phyloP scores from a whole-genome alignment of 2,888 invertebrate species.

The Glaucopsyche alexis region DNA sequence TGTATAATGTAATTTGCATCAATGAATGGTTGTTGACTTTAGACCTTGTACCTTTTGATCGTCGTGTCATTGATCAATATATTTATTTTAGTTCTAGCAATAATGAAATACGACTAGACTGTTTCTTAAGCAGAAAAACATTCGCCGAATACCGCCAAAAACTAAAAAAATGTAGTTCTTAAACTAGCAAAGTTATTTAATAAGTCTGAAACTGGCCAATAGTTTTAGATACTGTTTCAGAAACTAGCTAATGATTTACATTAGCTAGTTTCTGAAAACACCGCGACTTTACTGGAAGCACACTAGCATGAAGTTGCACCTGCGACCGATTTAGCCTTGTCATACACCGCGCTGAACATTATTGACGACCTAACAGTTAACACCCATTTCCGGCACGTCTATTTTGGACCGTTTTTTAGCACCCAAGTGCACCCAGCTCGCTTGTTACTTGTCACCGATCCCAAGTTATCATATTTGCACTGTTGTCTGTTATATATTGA shows the following conservation, averaged over 20 bases:
- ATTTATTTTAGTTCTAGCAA: background rate
- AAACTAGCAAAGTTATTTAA: too few relatives aligned
- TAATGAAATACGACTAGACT: background rate
- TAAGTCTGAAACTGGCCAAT: background rate
- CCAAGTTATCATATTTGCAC: background rate
- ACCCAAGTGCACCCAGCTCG: slow-evolving; percentile 12
- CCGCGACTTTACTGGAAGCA: background rate
- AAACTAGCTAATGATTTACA: too few relatives aligned
- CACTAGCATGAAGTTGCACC: background rate
- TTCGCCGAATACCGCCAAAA: too few relatives aligned
- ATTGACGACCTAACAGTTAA: slow-evolving; percentile 17
- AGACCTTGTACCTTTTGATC: background rate
- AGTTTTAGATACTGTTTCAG: background rate
- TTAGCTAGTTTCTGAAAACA: background rate
- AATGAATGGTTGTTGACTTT: slow-evolving; percentile 6
- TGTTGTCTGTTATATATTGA: background rate
- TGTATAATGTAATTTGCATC: background rate
- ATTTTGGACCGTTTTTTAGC: background rate
- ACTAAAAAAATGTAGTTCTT: background rate
- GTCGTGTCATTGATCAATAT: background rate
- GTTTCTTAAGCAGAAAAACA: too few relatives aligned
- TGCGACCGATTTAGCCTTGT: slow-evolving; percentile 25
- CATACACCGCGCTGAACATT: slow-evolving; percentile 14
- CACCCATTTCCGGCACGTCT: slow-evolving; percentile 10
- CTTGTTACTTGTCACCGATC: slow-evolving; percentile 10